Evolutionary conservation across 2,888 invertebrate species (phyloP), one percentile per base, ranked within the genome.

Genomic region (Rhagonycha lutea): DNA sequence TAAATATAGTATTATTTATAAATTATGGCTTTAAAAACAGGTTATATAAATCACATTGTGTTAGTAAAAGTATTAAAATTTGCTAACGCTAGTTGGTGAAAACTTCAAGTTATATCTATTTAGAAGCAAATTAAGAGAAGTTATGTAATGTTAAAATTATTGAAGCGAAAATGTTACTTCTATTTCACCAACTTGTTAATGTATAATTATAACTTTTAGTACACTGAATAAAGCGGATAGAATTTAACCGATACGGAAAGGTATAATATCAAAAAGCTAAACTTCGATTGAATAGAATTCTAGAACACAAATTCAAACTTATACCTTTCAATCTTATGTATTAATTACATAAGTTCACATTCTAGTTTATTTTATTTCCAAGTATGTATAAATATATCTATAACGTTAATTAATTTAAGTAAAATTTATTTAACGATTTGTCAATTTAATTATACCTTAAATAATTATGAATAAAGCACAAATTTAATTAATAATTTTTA

Each of bases 181-280:
- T 75, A 62, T 75, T 75, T 14, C 71, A 75, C 74, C 68, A 71
- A 75, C 75, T 75, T 75, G 72, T 75, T 71, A 72, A 72, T 71
- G 71, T 72, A 72, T 75, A 75, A 75, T 72, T 75, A 75, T 72
- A 75, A 75, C 75, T 75, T 75, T 75, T 75, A 63, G 75, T 72
- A 61, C 63, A 26, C 23, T 63, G 71, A 72, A 68, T 72, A 75
- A 72, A 71, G 75, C 72, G 63, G 61, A 71, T 74, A 61, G 61
- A 74, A 74, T 74, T 74, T 74, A 65, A 65, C 63, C 63, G 63
- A 65, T 65, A 65, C 63, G 63, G 23, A 65, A 65, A 65, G 63
- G 63, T 65, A 24, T 65, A 65, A 65, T 65, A 65, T 65, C 63
- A 65, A 62, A 62, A 62, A 62, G 62, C 18, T 47, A 62, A 62